These are phyloP conservation scores for Pristionchus mayeri DNA, from an alignment of 2,888 invertebrate genomes.

Conservation along the genomic window DNA sequence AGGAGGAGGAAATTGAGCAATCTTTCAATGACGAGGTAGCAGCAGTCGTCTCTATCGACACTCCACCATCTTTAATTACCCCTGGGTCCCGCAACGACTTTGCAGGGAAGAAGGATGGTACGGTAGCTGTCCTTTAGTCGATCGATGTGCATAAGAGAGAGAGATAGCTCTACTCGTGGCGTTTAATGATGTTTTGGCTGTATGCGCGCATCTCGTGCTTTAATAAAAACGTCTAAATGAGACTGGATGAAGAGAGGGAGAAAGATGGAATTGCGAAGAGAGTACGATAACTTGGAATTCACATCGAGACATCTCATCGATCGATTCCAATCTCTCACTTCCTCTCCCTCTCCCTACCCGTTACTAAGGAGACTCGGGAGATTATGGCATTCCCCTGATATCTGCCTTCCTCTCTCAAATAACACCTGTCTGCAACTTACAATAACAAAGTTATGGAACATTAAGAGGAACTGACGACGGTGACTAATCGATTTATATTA, in stretches of 20 bases:
- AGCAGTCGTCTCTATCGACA: conserved; percentile 1
- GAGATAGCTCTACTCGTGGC: neutral
- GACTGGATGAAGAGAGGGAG: neutral
- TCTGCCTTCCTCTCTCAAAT: neutral
- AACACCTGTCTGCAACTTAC: neutral
- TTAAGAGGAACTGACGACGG: neutral
- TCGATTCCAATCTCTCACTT: conserved; percentile 28
- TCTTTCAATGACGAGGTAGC: conserved; percentile 19
- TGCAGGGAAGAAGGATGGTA: neutral
- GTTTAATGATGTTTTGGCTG: conserved; percentile 1
- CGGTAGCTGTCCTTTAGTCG: conserved; percentile 22
- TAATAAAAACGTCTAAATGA: conserved; percentile 12
- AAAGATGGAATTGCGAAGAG: neutral
- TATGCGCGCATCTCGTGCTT: neutral
- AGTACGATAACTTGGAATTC: neutral
- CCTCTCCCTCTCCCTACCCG: conserved; percentile 1
- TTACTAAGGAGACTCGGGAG: neutral
- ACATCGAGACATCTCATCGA: neutral
- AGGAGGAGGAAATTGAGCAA: conserved; percentile 12
- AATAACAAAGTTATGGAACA: neutral
- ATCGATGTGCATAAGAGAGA: neutral
- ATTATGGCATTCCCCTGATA: conserved; percentile 1
- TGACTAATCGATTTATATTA: conserved; percentile 6
- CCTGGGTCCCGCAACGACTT: neutral
- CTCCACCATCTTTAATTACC: neutral